Evolutionary conservation across 2,797 vertebrate genomes (phyloP), one percentile per base, ranked within the genome.

Genomic region (Dendrocincla tyrannina): DNA sequence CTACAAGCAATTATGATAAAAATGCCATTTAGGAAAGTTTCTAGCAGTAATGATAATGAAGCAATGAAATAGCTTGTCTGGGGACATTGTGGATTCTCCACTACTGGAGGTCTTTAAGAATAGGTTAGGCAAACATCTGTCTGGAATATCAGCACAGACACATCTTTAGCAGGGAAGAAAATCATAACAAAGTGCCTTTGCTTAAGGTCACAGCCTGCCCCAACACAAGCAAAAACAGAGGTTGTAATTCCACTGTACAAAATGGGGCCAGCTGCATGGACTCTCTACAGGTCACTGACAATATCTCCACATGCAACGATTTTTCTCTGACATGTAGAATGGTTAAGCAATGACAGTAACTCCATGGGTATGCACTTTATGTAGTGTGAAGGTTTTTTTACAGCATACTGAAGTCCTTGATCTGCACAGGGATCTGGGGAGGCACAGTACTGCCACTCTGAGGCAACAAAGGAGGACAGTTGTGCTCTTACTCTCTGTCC

Each of bases 31-130:
- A 89, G 82, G 56, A 72, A 89, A 50, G 33, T 96, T 95, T 85
- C 60, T 70, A 62, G 72, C 41, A 64, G 72, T 68, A 91, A 92
- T 75, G 85, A 93, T 95, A 93, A 96, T 88, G 94, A 95, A 93
- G 85, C 44, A 78, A 64, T 85, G 82, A 92, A 85, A 81, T 75
- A 93, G 82, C 89, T 92, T 94, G 89, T 93, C 93, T 92, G 72
- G 89, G 93, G 85, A 91, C 27, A 55, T 52, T 92, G 87, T 73
- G 78, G 70, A 75, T 94, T 95, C 85, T 91, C 91, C 82, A 77
- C 60, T 53, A 86, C 58, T 81, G 79, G 64, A 88, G 82, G 69
- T 91, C 88, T 94, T 94, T 91, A 91, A 70, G 79, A 95, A 83
- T 62, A 94, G 53, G 68, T 85, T 92, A 89, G 49, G 56, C 49